Evolutionary conservation across 2,888 invertebrate genomes (phyloP).

Genomic region (Ophion ellenae): DNA sequence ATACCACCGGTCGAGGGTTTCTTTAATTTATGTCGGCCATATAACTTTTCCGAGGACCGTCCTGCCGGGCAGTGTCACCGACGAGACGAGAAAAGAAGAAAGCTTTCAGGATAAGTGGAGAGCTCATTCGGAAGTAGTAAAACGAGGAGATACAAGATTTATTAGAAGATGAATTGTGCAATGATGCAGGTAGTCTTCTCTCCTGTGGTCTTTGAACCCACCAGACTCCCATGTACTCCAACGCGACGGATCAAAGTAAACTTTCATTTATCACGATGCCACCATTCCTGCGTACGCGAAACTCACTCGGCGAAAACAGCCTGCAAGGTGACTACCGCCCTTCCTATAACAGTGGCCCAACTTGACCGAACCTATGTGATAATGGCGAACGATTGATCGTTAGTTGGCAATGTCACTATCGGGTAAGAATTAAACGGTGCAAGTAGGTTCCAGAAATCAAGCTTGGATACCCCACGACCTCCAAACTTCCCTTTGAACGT

Average conservation of each 20-base stretch:
- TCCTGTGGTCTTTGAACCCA: neutral
- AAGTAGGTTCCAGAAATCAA: neutral
- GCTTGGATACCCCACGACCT: neutral
- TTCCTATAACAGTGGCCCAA: neutral
- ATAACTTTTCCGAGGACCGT: neutral
- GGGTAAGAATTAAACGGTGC: neutral
- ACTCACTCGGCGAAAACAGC: neutral
- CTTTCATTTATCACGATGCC: neutral
- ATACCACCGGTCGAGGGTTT: neutral
- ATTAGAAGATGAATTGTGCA: neutral
- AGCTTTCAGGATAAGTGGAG: neutral
- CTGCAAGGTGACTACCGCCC: neutral
- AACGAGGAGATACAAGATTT: neutral
- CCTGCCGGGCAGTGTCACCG: neutral
- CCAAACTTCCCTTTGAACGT: neutral
- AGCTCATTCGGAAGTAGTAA: conserved; percentile 1
- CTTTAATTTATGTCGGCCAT: neutral
- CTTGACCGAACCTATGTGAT: neutral
- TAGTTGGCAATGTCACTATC: neutral
- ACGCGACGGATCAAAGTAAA: neutral
- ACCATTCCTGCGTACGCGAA: neutral
- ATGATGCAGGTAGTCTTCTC: neutral
- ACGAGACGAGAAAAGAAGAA: neutral
- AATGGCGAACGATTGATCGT: neutral
- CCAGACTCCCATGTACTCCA: neutral